Base-by-base conservation (phyloP, 2,113 vertebrate genomes). In the Callospermophilus lateralis region DNA sequence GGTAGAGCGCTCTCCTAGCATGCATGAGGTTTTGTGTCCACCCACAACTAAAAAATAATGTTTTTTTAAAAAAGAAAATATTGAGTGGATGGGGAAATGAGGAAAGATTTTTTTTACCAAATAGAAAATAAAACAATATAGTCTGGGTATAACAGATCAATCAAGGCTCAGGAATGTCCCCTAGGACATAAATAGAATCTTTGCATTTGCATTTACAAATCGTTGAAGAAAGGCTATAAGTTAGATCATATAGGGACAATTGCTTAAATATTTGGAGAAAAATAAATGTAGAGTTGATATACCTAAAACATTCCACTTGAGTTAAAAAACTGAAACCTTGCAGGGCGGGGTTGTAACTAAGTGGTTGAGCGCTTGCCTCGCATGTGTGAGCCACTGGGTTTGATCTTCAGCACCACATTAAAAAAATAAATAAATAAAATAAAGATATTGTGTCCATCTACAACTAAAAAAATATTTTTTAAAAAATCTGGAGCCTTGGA, bases 61-160 rank as follows among this genome's bases (percentile, higher is more conserved):
- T 48, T 48, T 45, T 45, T 45, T 45, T 6, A 51, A 51, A 51
- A 51, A 74, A 48, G 74, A 89, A 92, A 97, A 79, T 95, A 34
- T 48, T 67, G 15, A 24, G 12, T 26, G 9, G 26, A 8, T 19
- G 11, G 45, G 13, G 16, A 30, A 32, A 53, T 81, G 19, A 94
- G 42, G 20, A 63, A 77, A 6, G 19, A 45, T 88, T 68, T 85
- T 6, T 95, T 96, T 86, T 83, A 37, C 48, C 37, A 67, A 67
- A 86, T 80, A 87, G 92, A 79, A 94, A 94, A 77, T 89, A 85
- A 92, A 95, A 68, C 51, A 90, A 20, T 58, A 32, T 89, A 45
- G n/a, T 53, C 22, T 94, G 22, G 17, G 45, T 78, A 86, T 92
- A 92, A 55, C n/a, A 77, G 28, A 39, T 84, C 32, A 55, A 1